Base-by-base conservation (phyloP, 2,797 vertebrate species). In the Coccyzus lansbergi region DNA sequence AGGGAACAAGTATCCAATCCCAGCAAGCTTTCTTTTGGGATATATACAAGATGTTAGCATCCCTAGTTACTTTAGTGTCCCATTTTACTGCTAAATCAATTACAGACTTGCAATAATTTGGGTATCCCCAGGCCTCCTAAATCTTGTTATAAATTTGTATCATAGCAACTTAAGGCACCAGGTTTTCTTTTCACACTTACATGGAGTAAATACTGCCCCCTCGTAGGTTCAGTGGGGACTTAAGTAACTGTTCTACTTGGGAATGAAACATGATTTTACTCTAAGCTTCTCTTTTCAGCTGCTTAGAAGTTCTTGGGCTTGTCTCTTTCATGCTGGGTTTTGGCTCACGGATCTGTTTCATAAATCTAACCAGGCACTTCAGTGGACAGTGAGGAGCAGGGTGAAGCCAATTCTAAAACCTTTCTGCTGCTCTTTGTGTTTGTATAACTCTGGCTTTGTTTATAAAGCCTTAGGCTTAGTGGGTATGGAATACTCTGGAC, bases 391-490 rank as follows among this genome's bases (percentile, higher is more conserved):
- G 58, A 91, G 72, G 64, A 86, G 59, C 76, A 49, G 36, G 65
- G 31, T 81, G 64, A 52, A 68, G 58, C 63, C 52, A 74, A 15
- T 72, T 86, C 15, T 81, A 36, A 93, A 58, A 56, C 7, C 68
- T 74, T 31, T 6, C 44, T 84, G 42, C 44, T 83, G 48, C 40
- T 86, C 20, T 42, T 24, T 34, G 7, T 84, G 77, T 94, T 92
- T 93, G 26, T 70, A 0, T 59, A 89, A 72, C 34, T 90, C 42
- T 36, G 49, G 28, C 24, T 93, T 83, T 92, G 19, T 92, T 94
- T 96, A 59, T 78, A 67, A 93, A 93, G 88, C 42, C 77, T 85
- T 71, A 75, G 59, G 55, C 36, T 88, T 93, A 80, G 85, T 62
- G 91, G 55, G 46, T 83, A 44, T 31, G 21, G 46, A 55, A 0